Evolutionary conservation across 2,888 invertebrate species (phyloP).

Genomic region (Acanthacorydalis orientalis): DNA sequence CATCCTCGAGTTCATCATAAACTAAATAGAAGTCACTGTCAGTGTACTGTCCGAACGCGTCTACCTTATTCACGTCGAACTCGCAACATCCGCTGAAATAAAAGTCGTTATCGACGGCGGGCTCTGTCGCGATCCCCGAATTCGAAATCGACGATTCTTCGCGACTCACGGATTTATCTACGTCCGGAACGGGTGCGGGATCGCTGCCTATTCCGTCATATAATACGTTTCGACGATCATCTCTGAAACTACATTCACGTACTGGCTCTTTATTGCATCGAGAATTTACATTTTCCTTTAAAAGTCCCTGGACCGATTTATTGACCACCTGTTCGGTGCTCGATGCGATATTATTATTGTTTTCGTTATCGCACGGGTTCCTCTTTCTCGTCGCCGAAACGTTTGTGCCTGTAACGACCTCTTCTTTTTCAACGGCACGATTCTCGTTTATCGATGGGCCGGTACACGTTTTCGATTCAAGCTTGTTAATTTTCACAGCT

Average conservation of each 20-base stretch:
- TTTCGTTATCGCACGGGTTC: conserved; percentile 1
- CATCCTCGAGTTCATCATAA: conserved; percentile 24
- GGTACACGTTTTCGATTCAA: not conserved
- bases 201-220: too few species aligned
- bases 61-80: conserved; percentile 20
- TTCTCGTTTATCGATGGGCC: not conserved
- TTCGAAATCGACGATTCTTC: too few species aligned
- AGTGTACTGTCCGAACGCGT: conserved; percentile 14
- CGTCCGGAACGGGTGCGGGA: too few species aligned
- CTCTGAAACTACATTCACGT: too few species aligned
- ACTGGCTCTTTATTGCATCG: too few species aligned
- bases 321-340: conserved; percentile 14
- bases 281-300: too few species aligned
- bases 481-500: not conserved
- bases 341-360: conserved; percentile 6
- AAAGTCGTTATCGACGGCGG: not conserved
- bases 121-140: too few species aligned
- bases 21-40: conserved; percentile 17
- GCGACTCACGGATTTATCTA: too few species aligned
- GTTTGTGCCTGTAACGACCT: too few species aligned
- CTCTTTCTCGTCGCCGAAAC: conserved; percentile 3
- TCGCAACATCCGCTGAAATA: conserved; percentile 16
- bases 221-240: too few species aligned
- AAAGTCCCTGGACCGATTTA: conserved; percentile 7
- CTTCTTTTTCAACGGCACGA: not conserved